These are phyloP conservation scores for Brachypteracias leptosomus DNA, from an alignment of 2,113 vertebrate genomes.

Conservation along the genomic window DNA sequence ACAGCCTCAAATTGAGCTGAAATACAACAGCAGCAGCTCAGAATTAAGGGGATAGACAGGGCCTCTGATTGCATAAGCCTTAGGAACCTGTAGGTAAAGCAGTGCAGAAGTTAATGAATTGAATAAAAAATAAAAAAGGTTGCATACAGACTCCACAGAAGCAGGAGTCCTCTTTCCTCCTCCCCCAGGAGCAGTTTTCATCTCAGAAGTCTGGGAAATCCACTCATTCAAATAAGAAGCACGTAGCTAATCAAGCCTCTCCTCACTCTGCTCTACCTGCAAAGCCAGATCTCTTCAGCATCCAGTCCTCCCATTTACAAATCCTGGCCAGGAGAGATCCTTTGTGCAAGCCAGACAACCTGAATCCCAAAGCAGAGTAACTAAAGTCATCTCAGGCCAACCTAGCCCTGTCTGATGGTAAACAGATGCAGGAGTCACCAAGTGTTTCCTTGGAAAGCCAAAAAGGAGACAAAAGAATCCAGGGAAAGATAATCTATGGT, in stretches of 20 bases:
- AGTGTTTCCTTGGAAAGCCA: not conserved
- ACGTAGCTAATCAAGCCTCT: not conserved
- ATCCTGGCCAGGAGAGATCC: not conserved
- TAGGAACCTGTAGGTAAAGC: not conserved
- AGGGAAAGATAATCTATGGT: not conserved
- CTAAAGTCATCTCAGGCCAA: not conserved
- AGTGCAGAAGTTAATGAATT: not conserved
- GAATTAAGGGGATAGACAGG: not conserved
- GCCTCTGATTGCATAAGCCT: not conserved
- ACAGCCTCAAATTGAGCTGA: not conserved
- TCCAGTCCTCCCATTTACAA: not conserved
- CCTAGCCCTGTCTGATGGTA: not conserved
- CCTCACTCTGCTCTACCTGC: not conserved
- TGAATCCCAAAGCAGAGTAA: not conserved
- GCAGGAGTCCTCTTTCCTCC: not conserved
- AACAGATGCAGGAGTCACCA: not conserved
- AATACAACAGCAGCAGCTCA: not conserved
- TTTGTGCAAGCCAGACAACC: not conserved
- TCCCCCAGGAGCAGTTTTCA: not conserved
- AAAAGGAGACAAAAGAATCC: not conserved
- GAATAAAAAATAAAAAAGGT: not conserved
- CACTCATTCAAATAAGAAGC: not conserved
- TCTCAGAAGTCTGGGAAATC: not conserved
- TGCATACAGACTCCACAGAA: not conserved
- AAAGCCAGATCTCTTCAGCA: not conserved